phyloP scores from a whole-genome alignment of 2,888 invertebrate genomes.

The Drosophila conformis region DNA sequence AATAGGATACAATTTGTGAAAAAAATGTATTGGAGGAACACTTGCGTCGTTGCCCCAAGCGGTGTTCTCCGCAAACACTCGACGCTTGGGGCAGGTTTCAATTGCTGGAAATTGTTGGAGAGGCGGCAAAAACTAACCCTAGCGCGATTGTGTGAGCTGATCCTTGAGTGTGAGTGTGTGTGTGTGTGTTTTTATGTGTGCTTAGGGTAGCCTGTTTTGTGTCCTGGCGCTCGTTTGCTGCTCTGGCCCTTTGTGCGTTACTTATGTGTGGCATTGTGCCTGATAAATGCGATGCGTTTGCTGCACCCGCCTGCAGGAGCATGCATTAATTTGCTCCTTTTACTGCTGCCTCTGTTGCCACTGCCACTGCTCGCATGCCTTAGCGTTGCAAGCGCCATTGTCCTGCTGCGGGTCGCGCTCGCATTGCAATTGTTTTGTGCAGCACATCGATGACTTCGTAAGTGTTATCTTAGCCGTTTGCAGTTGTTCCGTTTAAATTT shows the following conservation, averaged over 20 bases:
- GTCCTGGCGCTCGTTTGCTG: slow-evolving; percentile 6
- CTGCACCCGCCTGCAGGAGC: slow-evolving; percentile 49
- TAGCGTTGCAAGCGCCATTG: slow-evolving; percentile 13
- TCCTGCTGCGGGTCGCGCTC: slow-evolving; percentile 29
- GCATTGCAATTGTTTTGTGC: slow-evolving; percentile 69
- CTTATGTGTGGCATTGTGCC: slow-evolving; percentile 65
- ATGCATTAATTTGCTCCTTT: slow-evolving; percentile 62
- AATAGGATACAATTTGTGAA: slow-evolving; percentile 15
- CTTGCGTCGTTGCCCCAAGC: slow-evolving; percentile 15
- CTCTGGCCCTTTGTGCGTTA: slow-evolving; percentile 59
- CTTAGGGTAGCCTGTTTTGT: slow-evolving; percentile 1
- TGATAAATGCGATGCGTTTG: slow-evolving; percentile 60
- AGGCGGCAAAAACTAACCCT: slow-evolving; percentile 43
- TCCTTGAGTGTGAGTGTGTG: slow-evolving; percentile 5
- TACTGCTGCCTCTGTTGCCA: slow-evolving; percentile 4
- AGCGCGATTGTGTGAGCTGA: slow-evolving; percentile 1
- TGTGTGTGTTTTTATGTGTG: slow-evolving; percentile 8
- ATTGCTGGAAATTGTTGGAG: slow-evolving; percentile 52
- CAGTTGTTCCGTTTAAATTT: slow-evolving; percentile 55
- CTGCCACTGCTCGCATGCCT: neutral
- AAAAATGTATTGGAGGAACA: slow-evolving; percentile 19
- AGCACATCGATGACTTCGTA: slow-evolving; percentile 63
- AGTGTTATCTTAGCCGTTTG: slow-evolving; percentile 58
- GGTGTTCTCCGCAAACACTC: slow-evolving; percentile 4
- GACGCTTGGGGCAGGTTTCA: slow-evolving; percentile 26